Evolutionary conservation across 2,888 invertebrate genomes (phyloP), one percentile per base, ranked within the genome.

Genomic region (Drosophila tripunctata): DNA sequence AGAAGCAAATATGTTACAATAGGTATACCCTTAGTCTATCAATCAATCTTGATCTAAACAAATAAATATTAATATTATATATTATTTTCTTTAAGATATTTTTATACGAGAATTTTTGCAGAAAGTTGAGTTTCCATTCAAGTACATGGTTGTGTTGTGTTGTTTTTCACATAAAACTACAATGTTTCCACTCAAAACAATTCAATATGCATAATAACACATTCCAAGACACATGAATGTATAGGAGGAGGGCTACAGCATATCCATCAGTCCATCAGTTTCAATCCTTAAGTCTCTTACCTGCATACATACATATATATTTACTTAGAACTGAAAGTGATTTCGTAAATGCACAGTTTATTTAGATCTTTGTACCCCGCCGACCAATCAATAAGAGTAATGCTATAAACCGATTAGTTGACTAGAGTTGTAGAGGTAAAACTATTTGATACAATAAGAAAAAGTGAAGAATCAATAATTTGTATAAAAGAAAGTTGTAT

Each of bases 361-460:
- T 73, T 43, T 61, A 40, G 55, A 33, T 36, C 75, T 75, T 74
- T 74, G 73, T 74, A 38, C 58, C 62, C 58, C 71, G 4, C 21
- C 70, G 69, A 58, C 65, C 60, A 70, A 70, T 73, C 73, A 66
- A 66, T 67, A 70, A 56, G 75, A 56, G 70, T 75, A 73, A 73
- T 74, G 40, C 78, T 57, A 70, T 78, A 78, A 78, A 76, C 87
- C 88, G 87, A 87, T 87, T 87, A 87, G 69, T 44, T 24, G 71
- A 56, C 67, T 69, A 47, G 22, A 38, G 38, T 31, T 27, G 35
- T 33, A 44, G 52, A 43, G 63, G 12, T 43, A 14, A 61, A 64
- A 69, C 60, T 70, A 65, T 70, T 71, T 61, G 22, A 22, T n/a
- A 22, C 1, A 40, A 22, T 15, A 10, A 24, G 35, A 48, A 30